phyloP scores from a whole-genome alignment of 2,797 vertebrate genomes.

The Poecile montanus region DNA sequence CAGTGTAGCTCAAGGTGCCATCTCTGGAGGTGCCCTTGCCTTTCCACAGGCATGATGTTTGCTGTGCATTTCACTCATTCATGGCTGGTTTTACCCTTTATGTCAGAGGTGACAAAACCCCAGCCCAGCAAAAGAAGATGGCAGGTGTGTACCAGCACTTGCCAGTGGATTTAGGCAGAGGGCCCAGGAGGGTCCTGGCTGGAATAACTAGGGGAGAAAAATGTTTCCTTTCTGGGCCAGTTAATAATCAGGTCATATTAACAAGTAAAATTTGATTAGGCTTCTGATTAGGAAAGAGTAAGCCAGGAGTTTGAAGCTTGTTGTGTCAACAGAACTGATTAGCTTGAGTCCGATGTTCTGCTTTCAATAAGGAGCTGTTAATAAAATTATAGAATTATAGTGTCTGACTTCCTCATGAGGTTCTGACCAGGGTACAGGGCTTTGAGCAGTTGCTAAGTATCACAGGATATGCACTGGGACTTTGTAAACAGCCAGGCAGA shows the following conservation, averaged over 20 bases:
- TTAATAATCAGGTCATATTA: conserved; percentile 69
- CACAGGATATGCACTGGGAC: not conserved
- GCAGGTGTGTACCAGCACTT: not conserved
- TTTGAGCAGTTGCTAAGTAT: not conserved
- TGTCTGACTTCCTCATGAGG: not conserved
- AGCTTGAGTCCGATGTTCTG: conserved; percentile 60
- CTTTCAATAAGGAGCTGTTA: conserved; percentile 58
- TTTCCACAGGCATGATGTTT: fast-evolving
- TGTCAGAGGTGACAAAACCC: not conserved
- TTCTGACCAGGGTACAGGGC: not conserved
- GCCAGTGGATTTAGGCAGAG: not conserved
- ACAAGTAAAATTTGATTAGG: conserved; percentile 72
- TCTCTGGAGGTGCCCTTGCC: not conserved
- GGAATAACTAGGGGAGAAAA: not conserved
- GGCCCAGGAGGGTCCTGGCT: not conserved
- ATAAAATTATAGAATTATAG: conserved; percentile 64
- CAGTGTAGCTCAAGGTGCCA: fast-evolving
- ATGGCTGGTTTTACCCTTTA: not conserved
- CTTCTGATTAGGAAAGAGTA: conserved; percentile 63
- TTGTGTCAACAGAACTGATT: conserved; percentile 69
- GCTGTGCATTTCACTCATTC: not conserved
- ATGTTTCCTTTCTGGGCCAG: conserved; percentile 32
- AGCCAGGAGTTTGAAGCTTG: conserved; percentile 67
- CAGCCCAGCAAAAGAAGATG: not conserved
- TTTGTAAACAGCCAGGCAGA: not conserved